phyloP scores from a whole-genome alignment of 2,113 vertebrate species.

The Riparia riparia region DNA sequence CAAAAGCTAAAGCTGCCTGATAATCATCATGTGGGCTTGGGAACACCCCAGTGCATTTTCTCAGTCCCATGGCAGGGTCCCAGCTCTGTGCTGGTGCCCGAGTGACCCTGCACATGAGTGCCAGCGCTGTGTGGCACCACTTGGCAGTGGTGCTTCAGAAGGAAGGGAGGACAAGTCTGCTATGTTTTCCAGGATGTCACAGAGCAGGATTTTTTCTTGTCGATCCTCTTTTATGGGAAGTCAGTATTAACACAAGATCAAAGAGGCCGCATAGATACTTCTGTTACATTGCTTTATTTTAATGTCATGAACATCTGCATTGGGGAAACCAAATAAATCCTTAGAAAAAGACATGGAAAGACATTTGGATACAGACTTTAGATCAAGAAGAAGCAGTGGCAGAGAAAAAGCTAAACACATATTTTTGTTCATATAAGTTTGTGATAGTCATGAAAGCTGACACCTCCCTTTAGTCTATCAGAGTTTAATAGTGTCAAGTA shows the following conservation, averaged over 20 bases:
- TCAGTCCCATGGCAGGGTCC: background rate
- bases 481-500: background rate
- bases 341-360: background rate
- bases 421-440: background rate
- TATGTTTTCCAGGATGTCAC: background rate
- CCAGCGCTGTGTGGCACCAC: background rate
- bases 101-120: fast-evolving
- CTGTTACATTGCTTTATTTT: background rate
- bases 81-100: background rate
- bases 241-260: background rate
- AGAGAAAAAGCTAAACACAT: background rate
- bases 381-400: background rate
- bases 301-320: background rate
- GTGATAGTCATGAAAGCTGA: background rate
- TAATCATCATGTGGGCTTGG: background rate
- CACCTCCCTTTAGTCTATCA: background rate
- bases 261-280: background rate
- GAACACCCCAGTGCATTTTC: fast-evolving
- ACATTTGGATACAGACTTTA: background rate
- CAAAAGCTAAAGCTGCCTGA: background rate
- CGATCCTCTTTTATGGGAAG: background rate
- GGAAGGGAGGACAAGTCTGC: background rate
- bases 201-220: background rate
- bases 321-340: background rate
- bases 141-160: background rate